Evolutionary conservation across 64 coral and sea anemone species (phyloP).

Genomic region (Catalaphyllia jardinei): DNA sequence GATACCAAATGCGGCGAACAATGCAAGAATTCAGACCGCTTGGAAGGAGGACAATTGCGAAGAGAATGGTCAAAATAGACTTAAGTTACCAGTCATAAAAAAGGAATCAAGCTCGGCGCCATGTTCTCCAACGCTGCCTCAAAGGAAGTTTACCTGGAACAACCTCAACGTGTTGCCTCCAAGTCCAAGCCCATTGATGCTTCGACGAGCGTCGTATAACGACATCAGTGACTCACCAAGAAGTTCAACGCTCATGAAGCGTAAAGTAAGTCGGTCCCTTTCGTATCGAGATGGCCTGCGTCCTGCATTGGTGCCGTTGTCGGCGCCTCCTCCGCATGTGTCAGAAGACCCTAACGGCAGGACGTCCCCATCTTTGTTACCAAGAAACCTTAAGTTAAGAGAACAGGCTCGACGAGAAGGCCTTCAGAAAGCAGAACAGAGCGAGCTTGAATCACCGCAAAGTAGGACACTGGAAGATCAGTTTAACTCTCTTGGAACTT

Average conservation of each 20-base stretch:
- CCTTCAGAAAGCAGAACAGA: not conserved
- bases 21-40: not conserved
- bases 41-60: not conserved
- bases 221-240: not conserved
- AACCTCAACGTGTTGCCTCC: not conserved
- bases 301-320: not conserved
- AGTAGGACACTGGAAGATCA: constrained; percentile 41
- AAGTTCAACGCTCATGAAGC: not conserved
- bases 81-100: constrained; percentile 20
- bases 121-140: not conserved
- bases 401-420: constrained; percentile 22
- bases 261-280: not conserved
- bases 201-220: constrained; percentile 12
- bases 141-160: constrained; percentile 4
- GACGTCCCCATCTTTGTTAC: constrained; percentile 1
- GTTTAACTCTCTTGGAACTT: constrained; percentile 53
- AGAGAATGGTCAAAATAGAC: not conserved
- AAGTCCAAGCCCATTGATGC: not conserved
- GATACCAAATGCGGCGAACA: not conserved
- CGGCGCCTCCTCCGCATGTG: not conserved
- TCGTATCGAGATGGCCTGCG: not conserved
- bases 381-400: constrained; percentile 33
- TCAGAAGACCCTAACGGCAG: not conserved
- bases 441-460: not conserved
- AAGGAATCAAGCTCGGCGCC: not conserved